These are phyloP conservation scores for Machimus rusticus DNA, from an alignment of 2,888 invertebrate genomes.

Conservation along the genomic window DNA sequence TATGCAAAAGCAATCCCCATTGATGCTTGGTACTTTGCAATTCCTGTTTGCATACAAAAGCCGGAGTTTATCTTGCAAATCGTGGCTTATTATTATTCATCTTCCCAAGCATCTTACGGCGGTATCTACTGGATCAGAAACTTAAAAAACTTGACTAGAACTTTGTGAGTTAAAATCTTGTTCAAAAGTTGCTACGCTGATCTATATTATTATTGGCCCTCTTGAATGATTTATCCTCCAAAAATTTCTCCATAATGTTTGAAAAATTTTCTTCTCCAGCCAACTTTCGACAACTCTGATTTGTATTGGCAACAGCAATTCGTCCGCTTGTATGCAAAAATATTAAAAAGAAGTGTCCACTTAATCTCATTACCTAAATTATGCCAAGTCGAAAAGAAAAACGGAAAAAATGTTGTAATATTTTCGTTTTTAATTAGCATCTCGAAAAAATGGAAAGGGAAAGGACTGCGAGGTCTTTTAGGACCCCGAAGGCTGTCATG, in stretches of 20 bases:
- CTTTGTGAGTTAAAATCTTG: constrained; percentile 3
- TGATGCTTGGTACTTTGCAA: neutral
- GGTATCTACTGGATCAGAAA: neutral
- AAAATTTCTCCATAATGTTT: neutral
- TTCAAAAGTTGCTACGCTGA: neutral
- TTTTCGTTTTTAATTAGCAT: neutral
- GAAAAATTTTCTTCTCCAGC: neutral
- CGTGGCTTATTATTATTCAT: neutral
- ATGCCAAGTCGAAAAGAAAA: neutral
- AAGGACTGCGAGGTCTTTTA: neutral
- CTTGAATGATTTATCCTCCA: neutral
- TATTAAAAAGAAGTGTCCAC: neutral
- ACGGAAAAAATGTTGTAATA: neutral
- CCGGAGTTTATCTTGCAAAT: neutral
- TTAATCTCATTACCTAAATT: neutral
- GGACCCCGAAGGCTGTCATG: neutral
- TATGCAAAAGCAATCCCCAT: neutral
- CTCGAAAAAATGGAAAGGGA: neutral
- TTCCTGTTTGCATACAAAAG: neutral
- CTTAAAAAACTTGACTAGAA: neutral
- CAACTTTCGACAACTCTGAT: neutral
- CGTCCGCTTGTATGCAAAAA: neutral
- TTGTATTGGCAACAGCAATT: neutral
- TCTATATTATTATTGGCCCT: neutral
- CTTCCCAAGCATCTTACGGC: neutral